Percentiles rank a stretch among this genome's conserved stretches.
Evolutionary conservation across 2,113 vertebrate species (phyloP).

Genomic region (Siniperca chuatsi): DNA sequence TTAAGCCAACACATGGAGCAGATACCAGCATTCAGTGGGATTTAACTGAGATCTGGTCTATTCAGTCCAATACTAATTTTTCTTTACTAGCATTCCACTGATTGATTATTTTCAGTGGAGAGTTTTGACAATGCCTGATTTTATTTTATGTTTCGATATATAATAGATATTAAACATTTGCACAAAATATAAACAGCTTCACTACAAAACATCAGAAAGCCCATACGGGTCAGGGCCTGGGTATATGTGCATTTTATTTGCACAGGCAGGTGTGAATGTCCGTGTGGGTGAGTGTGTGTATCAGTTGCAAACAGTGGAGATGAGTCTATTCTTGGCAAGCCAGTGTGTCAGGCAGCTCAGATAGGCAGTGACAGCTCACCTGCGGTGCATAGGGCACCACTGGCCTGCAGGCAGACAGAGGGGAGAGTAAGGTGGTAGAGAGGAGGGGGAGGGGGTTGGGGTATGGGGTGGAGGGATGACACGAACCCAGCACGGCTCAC

Average conservation of each 20-base stretch:
- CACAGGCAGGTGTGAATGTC: slow-evolving; percentile 42
- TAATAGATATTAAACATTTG: neutral
- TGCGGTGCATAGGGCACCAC: slow-evolving; percentile 70
- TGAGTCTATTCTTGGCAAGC: slow-evolving; percentile 55
- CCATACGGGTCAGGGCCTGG: neutral
- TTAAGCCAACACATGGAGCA: neutral
- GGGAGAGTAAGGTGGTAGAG: no score
- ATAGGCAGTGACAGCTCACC: slow-evolving; percentile 79
- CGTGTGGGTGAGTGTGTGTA: slow-evolving; percentile 26
- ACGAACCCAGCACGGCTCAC: slow-evolving; percentile 60
- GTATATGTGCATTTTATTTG: slow-evolving; percentile 30
- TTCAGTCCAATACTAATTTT: neutral
- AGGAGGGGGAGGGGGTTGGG: neutral
- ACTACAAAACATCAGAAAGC: neutral
- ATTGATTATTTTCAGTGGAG: neutral
- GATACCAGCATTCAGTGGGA: neutral
- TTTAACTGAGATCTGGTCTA: neutral
- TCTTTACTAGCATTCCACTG: neutral
- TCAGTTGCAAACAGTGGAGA: slow-evolving; percentile 54
- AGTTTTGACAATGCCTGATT: neutral
- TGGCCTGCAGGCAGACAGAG: slow-evolving; percentile 61
- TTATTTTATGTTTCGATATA: neutral
- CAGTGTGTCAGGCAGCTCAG: slow-evolving; percentile 62
- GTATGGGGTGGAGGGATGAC: slow-evolving; percentile 16
- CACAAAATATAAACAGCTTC: neutral